Evolutionary conservation across 2,797 vertebrate species (phyloP), one percentile per base, ranked within the genome.

Genomic region (Psittacula derbiana): DNA sequence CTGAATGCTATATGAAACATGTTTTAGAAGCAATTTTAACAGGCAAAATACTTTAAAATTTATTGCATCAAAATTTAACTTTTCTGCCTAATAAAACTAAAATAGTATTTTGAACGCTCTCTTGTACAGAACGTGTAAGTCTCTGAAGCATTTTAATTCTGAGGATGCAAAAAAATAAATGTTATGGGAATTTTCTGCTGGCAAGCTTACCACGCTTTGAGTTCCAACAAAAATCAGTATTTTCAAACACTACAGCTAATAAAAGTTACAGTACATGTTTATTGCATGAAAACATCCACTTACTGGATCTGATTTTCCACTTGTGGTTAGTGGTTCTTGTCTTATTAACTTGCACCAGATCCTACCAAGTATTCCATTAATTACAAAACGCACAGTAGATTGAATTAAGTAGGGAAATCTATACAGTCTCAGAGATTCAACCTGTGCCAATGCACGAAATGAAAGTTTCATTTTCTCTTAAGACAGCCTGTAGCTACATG

Each of bases 261-360:
- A 82, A 96, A 96, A 97, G 75, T 90, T 95, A 98, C 91, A 97
- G 90, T 97, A 95, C 93, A 87, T 93, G 80, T 95, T 97, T 98
- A 98, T 98, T 98, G 98, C 98, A 97, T 96, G 97, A 97, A 97
- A 95, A 90, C 50, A 97, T 82, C 78, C 88, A 87, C 88, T 96
- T 95, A 96, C 52, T 96, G 90, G 86, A 95, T 76, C 43, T 36
- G 60, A 88, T 86, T 86, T 90, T 86, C 30, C 58, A 43, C 78
- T 89, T 92, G 46, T 67, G 40, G 24, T 93, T 93, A 96, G 86
- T 88, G 61, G 72, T 88, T 91, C 67, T 44, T 57, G 43, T 33
- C 62, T 67, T 93, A 70, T 88, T 88, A 95, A 91, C 60, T 92
- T 91, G 71, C 60, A 93, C 46, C 31, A 88, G 64, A 90, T 80